Conservation (phyloP, 1,140 invertebrate species). For the Pinna nobilis region DNA sequence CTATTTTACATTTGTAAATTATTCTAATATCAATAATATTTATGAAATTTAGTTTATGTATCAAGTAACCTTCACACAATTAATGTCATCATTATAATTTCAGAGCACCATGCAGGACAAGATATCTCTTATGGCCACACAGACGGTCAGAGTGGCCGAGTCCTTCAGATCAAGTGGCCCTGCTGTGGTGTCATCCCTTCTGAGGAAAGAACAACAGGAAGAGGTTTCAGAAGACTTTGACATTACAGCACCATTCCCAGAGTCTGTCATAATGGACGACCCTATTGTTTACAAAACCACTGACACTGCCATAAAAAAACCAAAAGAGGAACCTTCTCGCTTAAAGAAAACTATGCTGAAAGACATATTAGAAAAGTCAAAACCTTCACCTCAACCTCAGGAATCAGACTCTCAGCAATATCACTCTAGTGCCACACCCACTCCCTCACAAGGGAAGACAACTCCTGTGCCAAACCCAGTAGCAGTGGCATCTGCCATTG, state of each 20-base stretch:
- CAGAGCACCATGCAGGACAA: constrained; percentile 53
- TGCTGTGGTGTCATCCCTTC: background rate
- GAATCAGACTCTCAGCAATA: too few species aligned
- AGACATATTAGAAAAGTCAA: constrained; percentile 3
- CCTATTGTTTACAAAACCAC: background rate
- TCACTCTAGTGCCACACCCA: too few species aligned
- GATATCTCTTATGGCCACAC: constrained; percentile 45
- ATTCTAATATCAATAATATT: background rate
- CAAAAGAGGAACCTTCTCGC: background rate
- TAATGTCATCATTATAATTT: constrained; percentile 11
- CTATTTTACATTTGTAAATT: background rate
- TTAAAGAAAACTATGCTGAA: background rate
- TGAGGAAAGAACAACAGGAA: background rate
- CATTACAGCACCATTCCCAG: constrained; percentile 13
- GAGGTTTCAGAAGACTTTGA: constrained; percentile 24
- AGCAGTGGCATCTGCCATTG: background rate
- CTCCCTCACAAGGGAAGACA: background rate
- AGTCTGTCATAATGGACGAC: background rate
- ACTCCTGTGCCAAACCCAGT: background rate
- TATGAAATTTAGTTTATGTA: background rate
- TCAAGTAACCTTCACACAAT: background rate
- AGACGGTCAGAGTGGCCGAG: constrained; percentile 41
- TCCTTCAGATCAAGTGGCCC: constrained; percentile 27
- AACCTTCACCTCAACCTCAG: too few species aligned
- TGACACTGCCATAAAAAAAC: background rate